These are phyloP conservation scores for Nomada ruficornis DNA, from an alignment of 2,888 invertebrate species.

Conservation along the genomic window DNA sequence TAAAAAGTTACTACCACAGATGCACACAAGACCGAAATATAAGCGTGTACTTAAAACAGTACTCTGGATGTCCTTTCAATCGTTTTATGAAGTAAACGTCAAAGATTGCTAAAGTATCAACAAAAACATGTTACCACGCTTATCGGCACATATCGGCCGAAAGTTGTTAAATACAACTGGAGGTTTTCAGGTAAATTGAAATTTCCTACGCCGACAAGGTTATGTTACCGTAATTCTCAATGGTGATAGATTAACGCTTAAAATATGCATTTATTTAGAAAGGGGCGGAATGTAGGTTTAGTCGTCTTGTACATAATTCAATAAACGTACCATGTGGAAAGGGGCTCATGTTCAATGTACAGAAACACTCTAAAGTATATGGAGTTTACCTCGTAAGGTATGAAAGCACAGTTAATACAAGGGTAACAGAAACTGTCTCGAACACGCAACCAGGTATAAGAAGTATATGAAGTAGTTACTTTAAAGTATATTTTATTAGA, in stretches of 20 bases:
- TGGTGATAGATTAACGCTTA: background rate
- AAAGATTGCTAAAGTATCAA: no score
- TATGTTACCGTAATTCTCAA: slow-evolving; percentile 51
- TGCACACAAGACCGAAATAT: no score
- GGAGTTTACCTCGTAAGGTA: slow-evolving; percentile 67
- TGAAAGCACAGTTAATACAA: slow-evolving; percentile 64
- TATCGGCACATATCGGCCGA: slow-evolving; percentile 57
- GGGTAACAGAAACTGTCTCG: slow-evolving; percentile 26
- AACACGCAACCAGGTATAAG: slow-evolving; percentile 72
- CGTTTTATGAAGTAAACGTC: no score
- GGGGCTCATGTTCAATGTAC: slow-evolving; percentile 6
- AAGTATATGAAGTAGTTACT: background rate
- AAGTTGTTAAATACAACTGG: slow-evolving; percentile 65
- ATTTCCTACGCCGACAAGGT: slow-evolving; percentile 54
- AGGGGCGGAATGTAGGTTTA: slow-evolving; percentile 53
- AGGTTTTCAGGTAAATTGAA: slow-evolving; percentile 68
- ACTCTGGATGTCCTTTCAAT: no score
- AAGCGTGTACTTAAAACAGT: no score
- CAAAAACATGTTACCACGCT: slow-evolving; percentile 74
- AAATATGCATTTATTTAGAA: slow-evolving; percentile 54
- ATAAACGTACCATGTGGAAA: slow-evolving; percentile 20
- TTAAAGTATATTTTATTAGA: background rate
- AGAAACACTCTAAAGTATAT: slow-evolving; percentile 45
- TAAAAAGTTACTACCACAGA: no score
- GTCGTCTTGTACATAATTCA: slow-evolving; percentile 40